These are phyloP conservation scores for Chrysotoxum bicinctum DNA, from an alignment of 2,888 invertebrate genomes.

Conservation along the genomic window DNA sequence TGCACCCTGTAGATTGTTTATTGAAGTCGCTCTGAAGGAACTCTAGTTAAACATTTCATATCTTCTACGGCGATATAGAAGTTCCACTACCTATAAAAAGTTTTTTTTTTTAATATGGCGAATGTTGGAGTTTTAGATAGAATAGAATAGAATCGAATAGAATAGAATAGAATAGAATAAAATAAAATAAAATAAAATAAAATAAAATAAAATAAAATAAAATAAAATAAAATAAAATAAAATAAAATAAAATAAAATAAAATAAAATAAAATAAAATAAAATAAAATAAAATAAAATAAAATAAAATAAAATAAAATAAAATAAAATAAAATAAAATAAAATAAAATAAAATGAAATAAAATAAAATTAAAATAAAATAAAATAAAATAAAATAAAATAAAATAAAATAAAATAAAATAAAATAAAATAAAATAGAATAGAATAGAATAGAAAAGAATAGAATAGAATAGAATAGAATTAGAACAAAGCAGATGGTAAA, in stretches of 20 bases:
- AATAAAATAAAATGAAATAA: background rate
- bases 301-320: background rate
- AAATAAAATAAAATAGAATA: background rate
- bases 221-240: background rate
- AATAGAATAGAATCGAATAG: background rate
- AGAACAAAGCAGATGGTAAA: background rate
- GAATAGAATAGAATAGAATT: background rate
- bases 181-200: background rate
- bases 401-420: background rate
- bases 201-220: background rate
- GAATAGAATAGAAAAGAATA: background rate
- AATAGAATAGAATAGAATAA: background rate
- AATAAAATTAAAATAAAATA: no score
- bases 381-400: background rate
- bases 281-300: background rate
- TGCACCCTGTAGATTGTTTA: no score
- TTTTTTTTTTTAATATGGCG: no score
- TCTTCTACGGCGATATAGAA: no score
- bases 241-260: background rate
- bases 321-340: background rate
- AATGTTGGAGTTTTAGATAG: no score
- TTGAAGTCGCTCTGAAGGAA: no score
- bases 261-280: background rate
- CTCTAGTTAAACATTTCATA: no score
- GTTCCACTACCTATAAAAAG: no score